Evolutionary conservation across 2,113 vertebrate genomes (phyloP).

Genomic region (Cephalopterus ornatus): DNA sequence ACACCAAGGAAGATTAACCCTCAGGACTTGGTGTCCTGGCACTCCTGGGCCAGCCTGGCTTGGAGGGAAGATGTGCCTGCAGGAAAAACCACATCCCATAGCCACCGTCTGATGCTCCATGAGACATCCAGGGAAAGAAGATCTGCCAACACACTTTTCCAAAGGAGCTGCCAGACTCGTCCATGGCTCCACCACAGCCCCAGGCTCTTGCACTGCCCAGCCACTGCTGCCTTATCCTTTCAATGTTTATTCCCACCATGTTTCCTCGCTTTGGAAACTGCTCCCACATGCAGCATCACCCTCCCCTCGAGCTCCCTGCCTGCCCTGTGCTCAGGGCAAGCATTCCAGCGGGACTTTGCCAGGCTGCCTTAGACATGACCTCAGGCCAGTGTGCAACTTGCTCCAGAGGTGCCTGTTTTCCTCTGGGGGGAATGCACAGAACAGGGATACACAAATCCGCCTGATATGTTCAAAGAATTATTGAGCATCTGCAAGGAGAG

Average conservation of each 20-base stretch:
- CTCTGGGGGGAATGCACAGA: background rate
- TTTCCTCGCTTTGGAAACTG: background rate
- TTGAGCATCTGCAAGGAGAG: conserved; percentile 53
- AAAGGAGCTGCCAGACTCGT: background rate
- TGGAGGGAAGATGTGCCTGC: rapidly evolving
- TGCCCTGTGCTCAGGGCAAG: background rate
- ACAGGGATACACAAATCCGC: conserved; percentile 8
- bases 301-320: rapidly evolving
- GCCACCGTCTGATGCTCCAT: background rate
- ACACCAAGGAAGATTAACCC: background rate
- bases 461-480: conserved; percentile 53
- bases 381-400: conserved; percentile 1
- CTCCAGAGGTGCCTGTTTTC: conserved; percentile 45
- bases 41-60: background rate
- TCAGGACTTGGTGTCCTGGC: background rate
- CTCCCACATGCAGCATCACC: background rate
- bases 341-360: background rate
- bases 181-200: background rate
- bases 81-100: background rate
- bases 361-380: conserved; percentile 45
- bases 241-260: background rate
- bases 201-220: background rate
- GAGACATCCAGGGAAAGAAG: background rate
- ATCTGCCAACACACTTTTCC: background rate
- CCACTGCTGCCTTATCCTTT: background rate